A percentile compares a stretch with the other conserved stretches of the same genome.
phyloP scores from a whole-genome alignment of 2,797 vertebrate species.

The Dendrocincla tyrannina region DNA sequence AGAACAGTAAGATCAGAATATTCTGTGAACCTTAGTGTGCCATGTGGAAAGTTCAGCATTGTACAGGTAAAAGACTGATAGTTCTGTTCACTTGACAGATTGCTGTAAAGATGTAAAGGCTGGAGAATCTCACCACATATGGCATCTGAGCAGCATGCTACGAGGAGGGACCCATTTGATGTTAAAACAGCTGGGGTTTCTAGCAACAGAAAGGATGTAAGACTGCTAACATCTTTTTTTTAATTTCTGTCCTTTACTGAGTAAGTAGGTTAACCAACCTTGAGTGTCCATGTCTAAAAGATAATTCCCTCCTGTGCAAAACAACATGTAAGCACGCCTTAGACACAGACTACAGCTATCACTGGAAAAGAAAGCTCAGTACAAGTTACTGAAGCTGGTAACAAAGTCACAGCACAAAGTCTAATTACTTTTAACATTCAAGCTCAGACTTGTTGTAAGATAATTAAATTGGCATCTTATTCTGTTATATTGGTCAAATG shows the following conservation, averaged over 20 bases:
- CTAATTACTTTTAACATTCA: background rate
- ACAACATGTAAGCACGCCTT: background rate
- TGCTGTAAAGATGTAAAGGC: background rate
- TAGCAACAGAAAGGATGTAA: background rate
- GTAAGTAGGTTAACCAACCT: background rate
- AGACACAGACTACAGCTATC: background rate
- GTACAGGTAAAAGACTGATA: background rate
- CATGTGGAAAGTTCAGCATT: background rate
- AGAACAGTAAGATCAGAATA: rapidly evolving
- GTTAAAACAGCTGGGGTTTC: background rate
- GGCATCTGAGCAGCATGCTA: background rate
- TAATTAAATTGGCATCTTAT: background rate
- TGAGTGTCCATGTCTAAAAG: background rate
- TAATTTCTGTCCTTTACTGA: background rate
- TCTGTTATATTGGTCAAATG: background rate
- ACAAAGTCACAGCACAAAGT: background rate
- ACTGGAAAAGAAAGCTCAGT: background rate
- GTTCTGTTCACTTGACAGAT: background rate
- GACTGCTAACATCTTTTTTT: background rate
- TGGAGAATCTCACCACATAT: background rate
- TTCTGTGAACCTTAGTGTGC: background rate
- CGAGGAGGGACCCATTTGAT: rapidly evolving
- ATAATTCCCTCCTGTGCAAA: background rate
- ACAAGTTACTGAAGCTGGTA: background rate
- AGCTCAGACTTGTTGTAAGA: background rate